These are phyloP conservation scores for Bombus waltoni DNA, from an alignment of 1,140 invertebrate genomes.

Conservation along the genomic window DNA sequence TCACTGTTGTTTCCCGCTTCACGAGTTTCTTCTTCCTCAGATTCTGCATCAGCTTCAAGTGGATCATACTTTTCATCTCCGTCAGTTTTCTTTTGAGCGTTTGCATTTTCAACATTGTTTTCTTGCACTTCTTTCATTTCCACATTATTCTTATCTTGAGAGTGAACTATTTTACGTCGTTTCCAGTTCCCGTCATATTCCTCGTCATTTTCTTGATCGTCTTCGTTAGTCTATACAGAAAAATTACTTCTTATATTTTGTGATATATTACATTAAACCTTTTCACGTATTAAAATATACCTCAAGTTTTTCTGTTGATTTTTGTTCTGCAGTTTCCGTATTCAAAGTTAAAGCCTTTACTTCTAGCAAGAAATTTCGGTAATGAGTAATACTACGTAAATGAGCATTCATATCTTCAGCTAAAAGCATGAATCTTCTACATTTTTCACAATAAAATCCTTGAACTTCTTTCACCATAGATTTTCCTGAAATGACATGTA, in stretches of 20 bases:
- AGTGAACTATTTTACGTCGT: slow-evolving; percentile 66
- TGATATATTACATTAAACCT: not conserved
- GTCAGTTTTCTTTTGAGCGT: slow-evolving; percentile 62
- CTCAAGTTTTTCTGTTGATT: slow-evolving; percentile 62
- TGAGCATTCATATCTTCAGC: slow-evolving; percentile 79
- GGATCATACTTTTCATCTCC: slow-evolving; percentile 77
- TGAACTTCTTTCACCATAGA: slow-evolving; percentile 79
- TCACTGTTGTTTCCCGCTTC: slow-evolving; percentile 49
- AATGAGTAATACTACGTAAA: slow-evolving; percentile 79
- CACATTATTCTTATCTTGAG: slow-evolving; percentile 59
- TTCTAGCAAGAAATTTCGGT: slow-evolving; percentile 79
- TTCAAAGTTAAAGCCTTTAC: slow-evolving; percentile 72
- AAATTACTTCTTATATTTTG: not conserved
- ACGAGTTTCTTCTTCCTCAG: slow-evolving; percentile 68
- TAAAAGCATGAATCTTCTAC: slow-evolving; percentile 79
- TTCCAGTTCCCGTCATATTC: slow-evolving; percentile 72
- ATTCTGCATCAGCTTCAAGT: slow-evolving; percentile 76
- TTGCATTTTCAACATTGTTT: slow-evolving; percentile 48
- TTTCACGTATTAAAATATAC: slow-evolving; percentile 17
- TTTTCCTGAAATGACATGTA: slow-evolving; percentile 65
- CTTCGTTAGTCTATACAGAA: slow-evolving; percentile 44
- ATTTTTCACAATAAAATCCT: slow-evolving; percentile 81
- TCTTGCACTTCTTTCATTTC: slow-evolving; percentile 58
- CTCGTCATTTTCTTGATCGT: slow-evolving; percentile 48
- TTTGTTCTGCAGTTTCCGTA: slow-evolving; percentile 49